Conservation (phyloP, 2,113 vertebrate species). For the Abramis brama region DNA sequence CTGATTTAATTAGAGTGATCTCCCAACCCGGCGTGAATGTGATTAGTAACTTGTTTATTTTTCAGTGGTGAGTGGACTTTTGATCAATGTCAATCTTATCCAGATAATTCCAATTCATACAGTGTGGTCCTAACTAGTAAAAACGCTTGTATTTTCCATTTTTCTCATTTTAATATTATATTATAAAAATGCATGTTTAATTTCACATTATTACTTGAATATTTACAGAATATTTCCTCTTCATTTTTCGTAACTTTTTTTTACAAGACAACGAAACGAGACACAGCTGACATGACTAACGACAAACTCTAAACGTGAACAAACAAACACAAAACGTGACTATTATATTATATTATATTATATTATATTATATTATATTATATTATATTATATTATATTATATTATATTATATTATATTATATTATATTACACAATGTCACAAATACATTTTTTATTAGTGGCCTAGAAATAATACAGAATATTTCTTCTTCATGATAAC, state of each 20-base stretch:
- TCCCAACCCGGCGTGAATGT: background rate
- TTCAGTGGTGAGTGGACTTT: conserved; percentile 9
- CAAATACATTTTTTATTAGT: background rate
- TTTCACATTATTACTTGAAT: background rate
- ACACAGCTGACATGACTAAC: too few species aligned
- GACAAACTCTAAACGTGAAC: too few species aligned
- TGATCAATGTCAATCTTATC: conserved; percentile 30
- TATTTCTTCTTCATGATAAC: too few species aligned
- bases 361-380: background rate
- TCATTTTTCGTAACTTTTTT: background rate
- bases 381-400: background rate
- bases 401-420: background rate
- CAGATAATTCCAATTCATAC: conserved; percentile 6
- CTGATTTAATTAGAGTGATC: conserved; percentile 30
- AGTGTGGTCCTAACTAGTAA: background rate
- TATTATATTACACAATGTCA: background rate
- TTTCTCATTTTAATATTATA: background rate
- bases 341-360: background rate
- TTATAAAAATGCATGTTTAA: too few species aligned
- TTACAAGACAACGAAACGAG: too few species aligned
- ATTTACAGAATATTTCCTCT: background rate
- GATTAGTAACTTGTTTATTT: conserved; percentile 26
- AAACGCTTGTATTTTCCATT: background rate
- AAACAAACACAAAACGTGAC: too few species aligned
- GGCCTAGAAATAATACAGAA: background rate